Conservation (phyloP, 64 coral and sea anemone genomes). For the Astreopora myriophthalma region DNA sequence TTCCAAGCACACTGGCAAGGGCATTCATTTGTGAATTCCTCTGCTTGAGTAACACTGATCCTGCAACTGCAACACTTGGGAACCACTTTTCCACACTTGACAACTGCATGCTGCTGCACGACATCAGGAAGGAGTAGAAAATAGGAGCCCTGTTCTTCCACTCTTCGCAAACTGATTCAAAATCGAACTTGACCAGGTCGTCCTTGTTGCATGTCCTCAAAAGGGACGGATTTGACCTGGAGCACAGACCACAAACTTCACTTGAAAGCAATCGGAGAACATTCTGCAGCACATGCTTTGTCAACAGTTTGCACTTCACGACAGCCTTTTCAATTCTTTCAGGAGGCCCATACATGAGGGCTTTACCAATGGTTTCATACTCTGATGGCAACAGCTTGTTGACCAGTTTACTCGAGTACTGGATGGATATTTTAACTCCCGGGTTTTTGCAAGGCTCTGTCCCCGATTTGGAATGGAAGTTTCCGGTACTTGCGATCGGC, state of each 20-base stretch:
- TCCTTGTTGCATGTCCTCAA: constrained; percentile 10
- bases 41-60: constrained; percentile 67
- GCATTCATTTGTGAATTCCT: constrained; percentile 69
- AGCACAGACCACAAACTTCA: constrained; percentile 46
- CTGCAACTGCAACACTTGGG: constrained; percentile 49
- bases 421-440: constrained; percentile 7
- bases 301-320: constrained; percentile 25
- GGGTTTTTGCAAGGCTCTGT: too few species aligned
- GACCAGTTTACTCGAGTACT: constrained; percentile 19
- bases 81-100: neutral
- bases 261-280: neutral
- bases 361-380: constrained; percentile 54
- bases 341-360: constrained; percentile 18
- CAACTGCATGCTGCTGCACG: neutral
- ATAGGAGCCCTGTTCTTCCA: constrained; percentile 60
- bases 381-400: too few species aligned
- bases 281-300: constrained; percentile 19
- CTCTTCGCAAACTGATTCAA: constrained; percentile 47
- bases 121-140: constrained; percentile 53
- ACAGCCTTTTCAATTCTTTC: constrained; percentile 37
- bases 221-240: constrained; percentile 24
- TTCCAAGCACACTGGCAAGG: constrained; percentile 36
- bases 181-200: constrained; percentile 19
- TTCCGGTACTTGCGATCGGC: neutral
- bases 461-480: neutral